Base-by-base conservation (phyloP, 2,888 invertebrate species). In the Drosophila neonasuta region DNA sequence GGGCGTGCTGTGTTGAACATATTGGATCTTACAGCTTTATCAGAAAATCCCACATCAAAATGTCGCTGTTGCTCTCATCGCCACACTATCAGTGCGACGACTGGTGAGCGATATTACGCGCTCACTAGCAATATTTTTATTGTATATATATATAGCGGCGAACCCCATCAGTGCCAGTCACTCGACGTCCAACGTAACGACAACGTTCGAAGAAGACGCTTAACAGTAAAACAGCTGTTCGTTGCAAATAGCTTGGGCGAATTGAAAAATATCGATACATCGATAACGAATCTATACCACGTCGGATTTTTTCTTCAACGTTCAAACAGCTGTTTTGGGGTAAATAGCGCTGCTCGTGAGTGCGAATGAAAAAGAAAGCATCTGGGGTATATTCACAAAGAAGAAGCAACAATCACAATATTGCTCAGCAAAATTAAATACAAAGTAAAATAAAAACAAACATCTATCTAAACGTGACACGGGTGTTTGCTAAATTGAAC, bases 361-460 rank as follows among this genome's bases (percentile, higher is more conserved):
- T 71, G 77, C 62, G 64, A 68, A 74, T 55, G 77, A 59, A 68
- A 80, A 79, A 76, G 71, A 67, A 71, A 76, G 81, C 81, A 80
- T 73, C 67, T 77, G 77, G 77, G 60, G 55, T 68, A 65, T 56
- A 39, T 54, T 59, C 24, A 24, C 24, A 42, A 72, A 54, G 55
- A 68, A 55, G 51, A 59, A 72, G 67, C 64, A 59, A 67, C 54
- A 62, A 63, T 57, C 71, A 62, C 71, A 71, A 77, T 77, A 71
- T 77, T 74, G 71, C 57, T 59, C 54, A 75, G 62, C 32, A 60
- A 60, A 80, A 76, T 83, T 70, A 80, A 80, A 78, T 64, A 66
- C 55, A 78, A 49, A 30, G 41, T 55, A 54, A 63, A 66, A 62
- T 58, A 64, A 59, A 70, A 67, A 57, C 66, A 60, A 74, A 68